A percentile compares a stretch with the other conserved stretches of the same genome.
These are phyloP conservation scores for Phylloscopus trochilus DNA, from an alignment of 2,113 vertebrate species.

Conservation along the genomic window DNA sequence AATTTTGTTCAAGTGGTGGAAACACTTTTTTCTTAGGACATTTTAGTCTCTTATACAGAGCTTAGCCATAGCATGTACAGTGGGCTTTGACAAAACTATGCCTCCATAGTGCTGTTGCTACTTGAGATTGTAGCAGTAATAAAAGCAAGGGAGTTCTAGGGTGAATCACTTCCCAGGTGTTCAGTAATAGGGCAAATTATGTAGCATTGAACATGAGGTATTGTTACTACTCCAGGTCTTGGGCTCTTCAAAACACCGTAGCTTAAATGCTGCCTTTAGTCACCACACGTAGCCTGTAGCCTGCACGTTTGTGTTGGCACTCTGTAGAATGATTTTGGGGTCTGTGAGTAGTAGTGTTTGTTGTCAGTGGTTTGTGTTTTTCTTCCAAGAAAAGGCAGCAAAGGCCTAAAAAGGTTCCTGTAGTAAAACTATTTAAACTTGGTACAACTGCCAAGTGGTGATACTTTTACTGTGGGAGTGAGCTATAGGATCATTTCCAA, in stretches of 20 bases:
- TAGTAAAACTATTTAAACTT: background rate
- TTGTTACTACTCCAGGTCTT: background rate
- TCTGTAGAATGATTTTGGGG: background rate
- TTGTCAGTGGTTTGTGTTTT: too few species aligned
- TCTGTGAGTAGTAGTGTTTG: background rate
- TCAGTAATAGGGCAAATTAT: background rate
- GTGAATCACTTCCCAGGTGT: background rate
- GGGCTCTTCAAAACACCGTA: accelerated
- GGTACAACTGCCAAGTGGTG: background rate
- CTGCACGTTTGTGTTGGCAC: background rate
- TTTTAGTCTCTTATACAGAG: background rate
- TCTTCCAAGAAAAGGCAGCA: background rate
- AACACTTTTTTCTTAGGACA: background rate
- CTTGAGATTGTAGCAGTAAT: background rate
- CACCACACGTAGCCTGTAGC: accelerated
- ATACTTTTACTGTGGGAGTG: background rate
- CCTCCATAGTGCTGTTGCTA: accelerated
- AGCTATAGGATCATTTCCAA: background rate
- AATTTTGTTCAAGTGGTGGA: background rate
- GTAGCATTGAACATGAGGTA: background rate
- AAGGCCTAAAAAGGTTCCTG: background rate
- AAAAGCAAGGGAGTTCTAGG: background rate
- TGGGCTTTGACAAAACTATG: background rate
- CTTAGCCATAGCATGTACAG: background rate
- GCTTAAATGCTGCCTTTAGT: background rate